A percentile compares a stretch with the other conserved stretches of the same genome.
These are phyloP conservation scores for Entelurus aequoreus DNA, from an alignment of 2,113 vertebrate genomes.

Conservation along the genomic window DNA sequence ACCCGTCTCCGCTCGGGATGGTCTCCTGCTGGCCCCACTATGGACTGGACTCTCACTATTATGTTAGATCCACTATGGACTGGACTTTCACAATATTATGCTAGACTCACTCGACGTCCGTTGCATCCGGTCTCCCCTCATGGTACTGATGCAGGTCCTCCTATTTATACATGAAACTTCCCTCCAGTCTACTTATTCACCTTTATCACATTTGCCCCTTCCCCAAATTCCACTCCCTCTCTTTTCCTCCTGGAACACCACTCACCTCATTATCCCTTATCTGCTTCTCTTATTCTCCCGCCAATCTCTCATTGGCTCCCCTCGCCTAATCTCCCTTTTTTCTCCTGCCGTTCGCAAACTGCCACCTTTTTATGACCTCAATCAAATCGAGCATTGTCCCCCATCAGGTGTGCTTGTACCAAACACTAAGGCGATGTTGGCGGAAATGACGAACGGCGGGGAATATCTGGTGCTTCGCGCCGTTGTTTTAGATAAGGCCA, in stretches of 20 bases:
- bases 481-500: slow-evolving; percentile 38
- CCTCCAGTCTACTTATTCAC: slow-evolving; percentile 20
- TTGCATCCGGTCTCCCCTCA: too few species aligned
- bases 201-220: slow-evolving; percentile 37
- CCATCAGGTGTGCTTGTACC: slow-evolving; percentile 10
- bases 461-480: slow-evolving; percentile 20
- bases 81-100: too few species aligned
- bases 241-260: slow-evolving; percentile 28
- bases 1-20: too few species aligned
- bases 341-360: slow-evolving; percentile 30
- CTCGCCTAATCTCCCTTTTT: slow-evolving; percentile 31
- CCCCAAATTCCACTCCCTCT: slow-evolving; percentile 29
- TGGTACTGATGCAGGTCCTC: too few species aligned
- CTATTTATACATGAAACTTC: neutral
- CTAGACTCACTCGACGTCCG: too few species aligned
- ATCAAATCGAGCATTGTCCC: slow-evolving; percentile 20
- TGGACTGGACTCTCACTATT: too few species aligned
- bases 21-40: too few species aligned
- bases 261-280: slow-evolving; percentile 59
- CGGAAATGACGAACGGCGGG: slow-evolving; percentile 18
- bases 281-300: slow-evolving; percentile 42
- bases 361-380: slow-evolving; percentile 27
- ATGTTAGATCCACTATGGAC: too few species aligned
- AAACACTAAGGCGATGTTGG: neutral
- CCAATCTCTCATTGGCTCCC: slow-evolving; percentile 40